Conservation (phyloP, 1,140 invertebrate genomes). For the Pantala flavescens region DNA sequence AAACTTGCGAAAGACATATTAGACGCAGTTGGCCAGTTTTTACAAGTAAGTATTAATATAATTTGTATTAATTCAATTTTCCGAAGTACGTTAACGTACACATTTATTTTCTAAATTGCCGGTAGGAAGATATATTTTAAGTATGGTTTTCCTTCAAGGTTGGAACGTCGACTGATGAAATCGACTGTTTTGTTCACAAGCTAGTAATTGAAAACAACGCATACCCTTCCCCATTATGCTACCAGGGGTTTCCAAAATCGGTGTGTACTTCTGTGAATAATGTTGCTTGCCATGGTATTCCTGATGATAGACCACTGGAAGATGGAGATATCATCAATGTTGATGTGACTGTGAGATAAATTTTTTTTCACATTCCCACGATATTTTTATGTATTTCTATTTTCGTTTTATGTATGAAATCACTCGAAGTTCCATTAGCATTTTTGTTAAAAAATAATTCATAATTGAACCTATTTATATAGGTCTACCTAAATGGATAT, state of each 20-base stretch:
- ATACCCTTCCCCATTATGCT: slow-evolving; percentile 85
- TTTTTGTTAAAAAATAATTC: not conserved
- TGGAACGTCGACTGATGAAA: slow-evolving; percentile 77
- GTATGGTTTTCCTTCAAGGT: slow-evolving; percentile 40
- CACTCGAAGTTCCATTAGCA: not conserved
- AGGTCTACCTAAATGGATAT: slow-evolving; percentile 76
- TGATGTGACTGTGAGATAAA: slow-evolving; percentile 71
- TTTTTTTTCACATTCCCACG: slow-evolving; percentile 14
- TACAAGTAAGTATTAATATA: not conserved
- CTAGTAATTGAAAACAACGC: slow-evolving; percentile 56
- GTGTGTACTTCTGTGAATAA: slow-evolving; percentile 93
- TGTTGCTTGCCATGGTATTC: slow-evolving; percentile 89
- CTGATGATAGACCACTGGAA: slow-evolving; percentile 64
- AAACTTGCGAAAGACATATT: not conserved
- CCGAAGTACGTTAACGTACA: no score
- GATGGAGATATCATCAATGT: slow-evolving; percentile 88
- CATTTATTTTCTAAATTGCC: no score
- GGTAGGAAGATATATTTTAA: no score
- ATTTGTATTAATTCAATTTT: no score
- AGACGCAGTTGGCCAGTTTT: not conserved
- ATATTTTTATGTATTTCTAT: not conserved
- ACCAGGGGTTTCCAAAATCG: slow-evolving; percentile 81
- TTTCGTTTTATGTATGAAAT: not conserved
- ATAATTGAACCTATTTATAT: not conserved
- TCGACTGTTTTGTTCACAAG: slow-evolving; percentile 68